These are phyloP conservation scores for Terebella lapidaria DNA, from an alignment of 2,888 invertebrate genomes.

Conservation along the genomic window DNA sequence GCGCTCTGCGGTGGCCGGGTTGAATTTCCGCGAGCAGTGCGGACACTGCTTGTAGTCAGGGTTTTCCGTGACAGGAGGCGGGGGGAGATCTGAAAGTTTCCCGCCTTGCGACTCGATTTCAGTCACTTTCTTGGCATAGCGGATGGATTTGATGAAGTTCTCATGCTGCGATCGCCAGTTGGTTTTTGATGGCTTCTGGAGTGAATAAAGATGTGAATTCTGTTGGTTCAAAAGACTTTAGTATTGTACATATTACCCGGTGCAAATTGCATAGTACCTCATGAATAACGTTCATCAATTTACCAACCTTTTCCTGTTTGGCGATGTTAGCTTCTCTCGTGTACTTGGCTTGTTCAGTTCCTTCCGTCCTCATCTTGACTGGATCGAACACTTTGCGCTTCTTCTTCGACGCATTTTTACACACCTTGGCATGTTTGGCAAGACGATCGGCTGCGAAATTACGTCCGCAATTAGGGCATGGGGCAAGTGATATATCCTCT, in stretches of 20 bases:
- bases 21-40: constrained; percentile 80
- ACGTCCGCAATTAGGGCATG: constrained; percentile 73
- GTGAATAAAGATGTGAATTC: neutral
- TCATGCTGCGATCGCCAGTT: constrained; percentile 48
- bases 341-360: constrained; percentile 82
- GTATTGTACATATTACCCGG: too few relatives aligned
- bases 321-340: constrained; percentile 44
- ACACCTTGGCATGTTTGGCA: constrained; percentile 39
- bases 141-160: constrained; percentile 41
- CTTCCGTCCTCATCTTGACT: constrained; percentile 59
- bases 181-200: constrained; percentile 2
- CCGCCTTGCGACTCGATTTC: constrained; percentile 62
- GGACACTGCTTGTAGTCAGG: constrained; percentile 88
- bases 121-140: constrained; percentile 45
- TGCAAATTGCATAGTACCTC: too few relatives aligned
- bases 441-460: constrained; percentile 74
- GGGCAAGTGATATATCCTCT: constrained; percentile 50
- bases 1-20: constrained; percentile 70
- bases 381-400: constrained; percentile 48
- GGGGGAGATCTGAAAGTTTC: constrained; percentile 74
- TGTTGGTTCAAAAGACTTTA: neutral
- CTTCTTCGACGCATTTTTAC: constrained; percentile 30
- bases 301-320: neutral
- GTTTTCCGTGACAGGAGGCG: constrained; percentile 71
- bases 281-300: too few relatives aligned